Evolutionary conservation across 1,140 invertebrate genomes (phyloP).

Genomic region (Hypsibius dujardini): DNA sequence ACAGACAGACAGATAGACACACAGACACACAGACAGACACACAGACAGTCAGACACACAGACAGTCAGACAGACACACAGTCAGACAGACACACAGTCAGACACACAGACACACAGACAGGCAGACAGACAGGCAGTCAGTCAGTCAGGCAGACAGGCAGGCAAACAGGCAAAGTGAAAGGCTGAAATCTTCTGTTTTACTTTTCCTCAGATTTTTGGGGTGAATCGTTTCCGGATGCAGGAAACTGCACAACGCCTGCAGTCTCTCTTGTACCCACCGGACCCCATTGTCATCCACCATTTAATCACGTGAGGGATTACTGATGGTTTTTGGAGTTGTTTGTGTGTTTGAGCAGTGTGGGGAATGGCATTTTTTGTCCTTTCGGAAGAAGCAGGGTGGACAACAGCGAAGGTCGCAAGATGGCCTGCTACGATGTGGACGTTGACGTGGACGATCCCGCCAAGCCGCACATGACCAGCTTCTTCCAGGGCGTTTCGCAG

Average conservation of each 20-base stretch:
- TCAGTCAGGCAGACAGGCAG: too few species aligned
- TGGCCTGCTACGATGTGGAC: constrained; percentile 97
- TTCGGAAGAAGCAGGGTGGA: constrained; percentile 10
- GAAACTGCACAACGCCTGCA: constrained; percentile 93
- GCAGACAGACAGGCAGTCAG: too few species aligned
- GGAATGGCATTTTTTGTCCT: not conserved
- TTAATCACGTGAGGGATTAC: constrained; percentile 47
- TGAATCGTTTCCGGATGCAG: constrained; percentile 87
- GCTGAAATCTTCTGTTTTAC: constrained; percentile 10
- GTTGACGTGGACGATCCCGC: constrained; percentile 95
- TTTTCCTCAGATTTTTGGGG: constrained; percentile 56
- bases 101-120: too few species aligned
- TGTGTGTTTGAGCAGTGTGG: too few species aligned
- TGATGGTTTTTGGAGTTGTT: too few species aligned
- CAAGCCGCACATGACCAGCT: constrained; percentile 95
- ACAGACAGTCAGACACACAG: too few species aligned
- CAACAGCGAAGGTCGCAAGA: constrained; percentile 48
- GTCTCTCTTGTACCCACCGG: constrained; percentile 81
- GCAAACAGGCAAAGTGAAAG: not conserved
- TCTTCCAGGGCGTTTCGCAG: constrained; percentile 83
- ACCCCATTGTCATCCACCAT: constrained; percentile 96
- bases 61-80: too few species aligned
- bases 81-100: too few species aligned
- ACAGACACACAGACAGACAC: too few species aligned
- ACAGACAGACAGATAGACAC: too few species aligned